phyloP scores from a whole-genome alignment of 1,140 invertebrate genomes.

The Ceratosolen solmsi region DNA sequence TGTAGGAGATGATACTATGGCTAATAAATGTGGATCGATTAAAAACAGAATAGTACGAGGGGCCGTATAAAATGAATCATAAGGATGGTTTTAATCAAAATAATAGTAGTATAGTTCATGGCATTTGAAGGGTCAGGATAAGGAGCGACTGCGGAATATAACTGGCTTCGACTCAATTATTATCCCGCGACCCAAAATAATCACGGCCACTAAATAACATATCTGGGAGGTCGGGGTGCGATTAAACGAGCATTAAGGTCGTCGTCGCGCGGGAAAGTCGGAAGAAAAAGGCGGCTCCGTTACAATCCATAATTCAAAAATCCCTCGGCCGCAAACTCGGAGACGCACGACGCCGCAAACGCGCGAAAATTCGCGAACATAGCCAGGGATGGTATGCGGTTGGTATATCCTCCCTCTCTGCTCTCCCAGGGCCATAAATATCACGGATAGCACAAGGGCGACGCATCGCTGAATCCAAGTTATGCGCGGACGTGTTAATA shows the following conservation, averaged over 20 bases:
- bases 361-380: conserved; percentile 41
- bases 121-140: not conserved
- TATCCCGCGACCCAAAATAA: not conserved
- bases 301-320: conserved; percentile 41
- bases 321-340: not conserved
- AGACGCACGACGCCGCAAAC: not conserved
- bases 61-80: not conserved
- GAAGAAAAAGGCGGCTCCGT: not conserved
- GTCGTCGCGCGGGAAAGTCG: not conserved
- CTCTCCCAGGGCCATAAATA: conserved; percentile 39
- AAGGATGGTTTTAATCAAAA: not conserved
- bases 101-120: not conserved
- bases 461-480: conserved; percentile 69
- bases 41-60: not conserved
- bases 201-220: conserved; percentile 3
- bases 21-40: not conserved
- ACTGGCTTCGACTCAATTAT: not conserved
- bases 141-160: not conserved
- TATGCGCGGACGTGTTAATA: conserved; percentile 71
- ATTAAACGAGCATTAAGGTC: not conserved
- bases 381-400: conserved; percentile 8
- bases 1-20: not conserved
- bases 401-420: not conserved
- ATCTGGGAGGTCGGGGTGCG: not conserved
- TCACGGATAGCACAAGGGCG: conserved; percentile 24